Conservation (phyloP, 2,797 vertebrate genomes). For the Phataginus tricuspis region DNA sequence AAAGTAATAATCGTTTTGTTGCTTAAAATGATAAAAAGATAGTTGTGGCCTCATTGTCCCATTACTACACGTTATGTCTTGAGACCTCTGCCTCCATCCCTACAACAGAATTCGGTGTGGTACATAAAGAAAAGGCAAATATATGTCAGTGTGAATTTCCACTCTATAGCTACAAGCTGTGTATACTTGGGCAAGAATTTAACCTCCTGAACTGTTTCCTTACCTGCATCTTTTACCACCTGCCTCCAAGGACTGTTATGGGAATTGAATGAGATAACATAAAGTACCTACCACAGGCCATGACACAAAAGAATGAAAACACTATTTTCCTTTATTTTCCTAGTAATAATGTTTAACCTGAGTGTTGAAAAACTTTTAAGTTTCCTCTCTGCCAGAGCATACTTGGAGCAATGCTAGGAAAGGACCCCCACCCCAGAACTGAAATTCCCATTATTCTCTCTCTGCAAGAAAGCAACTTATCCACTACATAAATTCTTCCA, state of each 20-base stretch:
- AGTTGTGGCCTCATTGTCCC: neutral
- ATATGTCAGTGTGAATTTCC: neutral
- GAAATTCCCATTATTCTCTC: neutral
- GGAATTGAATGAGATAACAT: neutral
- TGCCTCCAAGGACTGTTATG: neutral
- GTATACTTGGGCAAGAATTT: neutral
- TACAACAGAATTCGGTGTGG: neutral
- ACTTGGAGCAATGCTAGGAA: neutral
- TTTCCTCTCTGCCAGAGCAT: neutral
- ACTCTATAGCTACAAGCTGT: neutral
- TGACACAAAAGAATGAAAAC: neutral
- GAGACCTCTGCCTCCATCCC: neutral
- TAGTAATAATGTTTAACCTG: neutral
- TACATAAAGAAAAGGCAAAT: neutral
- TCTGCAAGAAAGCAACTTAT: neutral
- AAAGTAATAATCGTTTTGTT: constrained; percentile 42
- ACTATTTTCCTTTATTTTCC: constrained; percentile 1
- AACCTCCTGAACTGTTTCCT: neutral
- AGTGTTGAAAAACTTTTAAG: neutral
- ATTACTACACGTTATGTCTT: neutral
- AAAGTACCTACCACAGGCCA: neutral
- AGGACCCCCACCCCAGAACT: neutral
- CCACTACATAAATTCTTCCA: neutral
- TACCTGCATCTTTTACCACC: neutral
- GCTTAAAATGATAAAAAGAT: constrained; percentile 34